Conservation (phyloP, 1,140 invertebrate species). For the Phenacoccus solenopsis region DNA sequence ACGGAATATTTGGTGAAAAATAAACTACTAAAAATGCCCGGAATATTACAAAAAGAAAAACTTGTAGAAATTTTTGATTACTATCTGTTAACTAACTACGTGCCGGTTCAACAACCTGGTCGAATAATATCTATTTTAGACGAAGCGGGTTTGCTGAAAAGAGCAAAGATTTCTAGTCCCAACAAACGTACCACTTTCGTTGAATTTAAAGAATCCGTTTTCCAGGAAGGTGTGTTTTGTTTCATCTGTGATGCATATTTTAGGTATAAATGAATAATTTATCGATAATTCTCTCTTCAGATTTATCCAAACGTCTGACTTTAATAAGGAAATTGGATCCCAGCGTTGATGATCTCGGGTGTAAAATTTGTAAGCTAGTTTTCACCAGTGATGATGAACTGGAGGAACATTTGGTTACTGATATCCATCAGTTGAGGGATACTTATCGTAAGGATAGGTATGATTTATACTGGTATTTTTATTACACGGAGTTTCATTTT, state of each 20-base stretch:
- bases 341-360: not conserved
- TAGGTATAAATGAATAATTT: too few relatives aligned
- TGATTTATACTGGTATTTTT: not conserved
- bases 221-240: not conserved
- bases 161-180: not conserved
- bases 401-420: not conserved
- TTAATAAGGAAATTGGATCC: not conserved
- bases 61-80: not conserved
- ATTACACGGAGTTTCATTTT: too few relatives aligned
- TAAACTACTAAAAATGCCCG: not conserved
- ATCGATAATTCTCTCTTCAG: not conserved
- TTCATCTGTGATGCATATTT: too few relatives aligned
- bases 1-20: too few relatives aligned
- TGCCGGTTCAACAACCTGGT: not conserved
- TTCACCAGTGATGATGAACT: not conserved
- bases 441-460: not conserved
- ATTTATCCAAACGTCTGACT: not conserved
- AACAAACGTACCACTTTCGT: not conserved
- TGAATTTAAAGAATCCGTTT: not conserved
- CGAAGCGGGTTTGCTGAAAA: not conserved
- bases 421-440: not conserved
- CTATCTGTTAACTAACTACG: not conserved
- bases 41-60: not conserved
- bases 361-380: not conserved
- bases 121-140: not conserved